These are phyloP conservation scores for Australoheros scitulus DNA, from an alignment of 2,113 vertebrate genomes.

Conservation along the genomic window DNA sequence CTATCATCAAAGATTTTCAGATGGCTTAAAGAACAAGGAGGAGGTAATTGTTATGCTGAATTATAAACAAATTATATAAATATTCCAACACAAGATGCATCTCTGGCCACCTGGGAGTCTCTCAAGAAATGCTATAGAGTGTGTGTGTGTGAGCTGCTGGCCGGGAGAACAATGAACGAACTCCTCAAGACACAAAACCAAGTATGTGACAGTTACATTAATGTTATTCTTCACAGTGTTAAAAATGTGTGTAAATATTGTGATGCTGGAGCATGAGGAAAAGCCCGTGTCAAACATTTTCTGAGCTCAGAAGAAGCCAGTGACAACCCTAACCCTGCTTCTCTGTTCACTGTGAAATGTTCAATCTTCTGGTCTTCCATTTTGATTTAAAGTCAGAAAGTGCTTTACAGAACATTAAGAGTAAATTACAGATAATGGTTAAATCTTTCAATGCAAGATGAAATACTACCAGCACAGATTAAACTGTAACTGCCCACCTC, in stretches of 20 bases:
- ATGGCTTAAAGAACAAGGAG: slow-evolving; percentile 14
- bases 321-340: neutral
- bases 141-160: neutral
- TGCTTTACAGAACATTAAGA: neutral
- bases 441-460: neutral
- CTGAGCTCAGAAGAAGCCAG: neutral
- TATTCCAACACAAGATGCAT: slow-evolving; percentile 22
- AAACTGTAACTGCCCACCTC: neutral
- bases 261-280: slow-evolving; percentile 18
- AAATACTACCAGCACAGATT: slow-evolving; percentile 12
- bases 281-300: slow-evolving; percentile 35
- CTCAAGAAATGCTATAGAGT: neutral
- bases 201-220: neutral
- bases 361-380: neutral
- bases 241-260: slow-evolving; percentile 56
- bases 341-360: neutral
- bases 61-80: slow-evolving; percentile 49
- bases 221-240: slow-evolving; percentile 11
- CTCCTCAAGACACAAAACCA: neutral
- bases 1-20: slow-evolving; percentile 17
- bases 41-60: slow-evolving; percentile 36
- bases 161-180: neutral
- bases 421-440: slow-evolving; percentile 1
- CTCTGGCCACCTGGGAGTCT: slow-evolving; percentile 29
- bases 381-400: slow-evolving; percentile 16